These are phyloP conservation scores for Cladopsammia gracilis DNA, from an alignment of 64 coral and sea anemone species.

Conservation along the genomic window DNA sequence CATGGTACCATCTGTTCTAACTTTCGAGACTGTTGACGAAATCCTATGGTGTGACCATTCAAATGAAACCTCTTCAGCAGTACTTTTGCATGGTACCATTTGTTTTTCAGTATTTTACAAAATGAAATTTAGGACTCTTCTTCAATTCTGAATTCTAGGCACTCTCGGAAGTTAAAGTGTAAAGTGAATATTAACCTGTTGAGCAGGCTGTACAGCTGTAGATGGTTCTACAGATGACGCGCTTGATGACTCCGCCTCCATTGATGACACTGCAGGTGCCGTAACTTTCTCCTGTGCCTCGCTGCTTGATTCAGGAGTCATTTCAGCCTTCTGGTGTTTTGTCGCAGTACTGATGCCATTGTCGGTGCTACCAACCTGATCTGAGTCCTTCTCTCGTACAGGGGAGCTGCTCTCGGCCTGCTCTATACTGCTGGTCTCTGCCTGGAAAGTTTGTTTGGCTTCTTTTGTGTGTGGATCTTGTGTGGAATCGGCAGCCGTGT, in stretches of 20 bases:
- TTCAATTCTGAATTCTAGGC: too few species aligned
- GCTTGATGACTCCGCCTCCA: conserved; percentile 25
- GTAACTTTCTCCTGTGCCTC: conserved; percentile 55
- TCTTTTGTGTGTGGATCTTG: conserved; percentile 81
- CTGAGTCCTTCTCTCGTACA: conserved; percentile 5
- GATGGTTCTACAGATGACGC: neutral
- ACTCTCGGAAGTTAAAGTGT: too few species aligned
- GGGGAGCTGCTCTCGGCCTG: conserved; percentile 27
- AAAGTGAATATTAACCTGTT: neutral
- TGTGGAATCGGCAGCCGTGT: conserved; percentile 83
- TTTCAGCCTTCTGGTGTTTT: conserved; percentile 53
- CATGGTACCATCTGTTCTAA: too few species aligned
- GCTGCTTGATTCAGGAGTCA: conserved; percentile 70
- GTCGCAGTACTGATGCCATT: conserved; percentile 71
- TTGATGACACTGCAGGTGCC: conserved; percentile 24
- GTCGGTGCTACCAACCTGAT: conserved; percentile 86
- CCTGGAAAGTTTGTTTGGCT: conserved; percentile 33
- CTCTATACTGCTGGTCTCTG: conserved; percentile 41
- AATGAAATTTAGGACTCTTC: too few species aligned
- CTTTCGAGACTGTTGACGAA: too few species aligned
- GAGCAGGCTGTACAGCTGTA: neutral
- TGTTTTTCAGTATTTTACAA: too few species aligned
- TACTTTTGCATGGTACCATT: too few species aligned
- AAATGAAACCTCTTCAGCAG: too few species aligned
- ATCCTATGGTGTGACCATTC: too few species aligned